phyloP scores from a whole-genome alignment of 2,797 vertebrate genomes.

The Peromyscus melanophrys region DNA sequence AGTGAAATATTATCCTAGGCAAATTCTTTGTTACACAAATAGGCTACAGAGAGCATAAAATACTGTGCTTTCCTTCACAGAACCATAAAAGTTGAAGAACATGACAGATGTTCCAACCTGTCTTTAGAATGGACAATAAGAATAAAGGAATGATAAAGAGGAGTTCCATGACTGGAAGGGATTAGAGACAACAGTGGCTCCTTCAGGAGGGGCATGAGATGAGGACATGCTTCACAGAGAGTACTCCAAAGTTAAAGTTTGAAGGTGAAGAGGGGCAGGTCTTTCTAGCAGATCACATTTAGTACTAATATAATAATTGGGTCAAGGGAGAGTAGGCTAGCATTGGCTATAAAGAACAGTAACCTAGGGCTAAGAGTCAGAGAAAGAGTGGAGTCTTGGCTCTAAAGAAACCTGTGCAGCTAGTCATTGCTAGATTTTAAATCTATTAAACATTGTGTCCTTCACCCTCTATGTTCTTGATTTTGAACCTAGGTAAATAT shows the following conservation, averaged over 20 bases:
- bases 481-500: background rate
- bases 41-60: background rate
- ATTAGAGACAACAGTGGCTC: background rate
- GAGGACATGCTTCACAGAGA: background rate
- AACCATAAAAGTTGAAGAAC: background rate
- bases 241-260: background rate
- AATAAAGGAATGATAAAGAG: background rate
- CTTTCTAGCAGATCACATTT: background rate
- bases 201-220: fast-evolving
- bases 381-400: background rate
- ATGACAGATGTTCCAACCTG: background rate
- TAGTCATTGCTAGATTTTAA: background rate
- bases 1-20: fast-evolving
- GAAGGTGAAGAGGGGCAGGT: background rate
- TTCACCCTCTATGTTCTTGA: background rate
- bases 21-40: background rate
- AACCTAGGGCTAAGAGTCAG: fast-evolving
- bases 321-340: fast-evolving
- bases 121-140: background rate
- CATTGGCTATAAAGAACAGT: background rate
- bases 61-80: background rate
- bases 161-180: too few species aligned
- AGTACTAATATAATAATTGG: too few species aligned
- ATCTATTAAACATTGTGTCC: background rate
- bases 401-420: background rate